Evolutionary conservation across 1,140 invertebrate genomes (phyloP).

Genomic region (Antheraea pernyi): DNA sequence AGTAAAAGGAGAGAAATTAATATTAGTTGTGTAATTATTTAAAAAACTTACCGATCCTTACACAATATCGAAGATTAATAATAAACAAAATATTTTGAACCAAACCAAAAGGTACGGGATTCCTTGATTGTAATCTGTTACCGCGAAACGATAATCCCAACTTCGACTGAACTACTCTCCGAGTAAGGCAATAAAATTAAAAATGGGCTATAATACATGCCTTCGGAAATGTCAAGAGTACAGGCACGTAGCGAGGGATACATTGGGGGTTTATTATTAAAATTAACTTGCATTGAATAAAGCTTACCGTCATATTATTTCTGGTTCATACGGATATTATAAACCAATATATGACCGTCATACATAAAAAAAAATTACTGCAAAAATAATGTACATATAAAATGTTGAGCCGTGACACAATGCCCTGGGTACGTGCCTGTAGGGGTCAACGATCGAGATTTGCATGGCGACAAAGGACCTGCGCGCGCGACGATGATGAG

Average conservation of each 20-base stretch:
- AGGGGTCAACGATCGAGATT: constrained; percentile 56
- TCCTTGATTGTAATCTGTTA: neutral
- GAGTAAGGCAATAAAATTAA: constrained; percentile 5
- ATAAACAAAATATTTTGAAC: neutral
- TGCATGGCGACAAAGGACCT: constrained; percentile 49
- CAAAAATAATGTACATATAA: neutral
- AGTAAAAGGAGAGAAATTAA: neutral
- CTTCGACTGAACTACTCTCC: neutral
- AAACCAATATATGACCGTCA: no score
- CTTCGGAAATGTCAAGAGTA: neutral
- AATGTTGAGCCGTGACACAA: neutral
- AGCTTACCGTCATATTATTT: no score
- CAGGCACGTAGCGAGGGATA: constrained; percentile 1
- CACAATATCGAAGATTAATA: neutral
- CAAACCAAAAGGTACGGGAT: neutral
- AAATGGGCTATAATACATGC: neutral
- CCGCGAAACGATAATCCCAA: neutral
- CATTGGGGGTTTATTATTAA: neutral
- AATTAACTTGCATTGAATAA: neutral
- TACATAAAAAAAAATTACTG: no score
- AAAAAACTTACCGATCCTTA: neutral
- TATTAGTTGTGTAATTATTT: neutral
- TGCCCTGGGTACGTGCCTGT: constrained; percentile 52
- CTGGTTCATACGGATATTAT: no score
- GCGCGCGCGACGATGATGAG: constrained; percentile 31